Conservation (phyloP, 1,140 invertebrate species). For the Microplitis mediator region DNA sequence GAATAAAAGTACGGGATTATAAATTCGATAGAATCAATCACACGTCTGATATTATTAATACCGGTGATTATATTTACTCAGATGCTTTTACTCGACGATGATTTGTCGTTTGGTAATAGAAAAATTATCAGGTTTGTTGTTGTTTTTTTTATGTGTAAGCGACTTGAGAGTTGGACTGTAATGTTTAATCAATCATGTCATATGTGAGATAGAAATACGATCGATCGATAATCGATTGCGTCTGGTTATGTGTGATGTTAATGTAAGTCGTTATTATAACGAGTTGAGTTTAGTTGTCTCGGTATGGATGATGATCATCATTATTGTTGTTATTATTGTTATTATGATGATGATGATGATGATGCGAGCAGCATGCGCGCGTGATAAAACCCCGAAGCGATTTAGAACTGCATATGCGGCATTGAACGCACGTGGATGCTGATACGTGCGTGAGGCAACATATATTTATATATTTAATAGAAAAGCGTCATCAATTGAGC, state of each 20-base stretch:
- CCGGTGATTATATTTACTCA: conserved; percentile 4
- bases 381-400: conserved; percentile 3
- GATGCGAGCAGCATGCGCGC: not conserved
- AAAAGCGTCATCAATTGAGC: not conserved
- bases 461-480: not conserved
- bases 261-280: not conserved
- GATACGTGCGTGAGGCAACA: not conserved
- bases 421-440: not conserved
- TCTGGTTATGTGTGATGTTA: too few relatives aligned
- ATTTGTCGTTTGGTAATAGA: not conserved
- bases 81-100: not conserved
- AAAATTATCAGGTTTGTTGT: not conserved
- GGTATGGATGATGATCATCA: too few relatives aligned
- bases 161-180: not conserved
- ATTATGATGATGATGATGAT: not conserved
- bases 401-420: not conserved
- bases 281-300: not conserved
- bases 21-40: conserved; percentile 10
- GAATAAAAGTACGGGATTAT: not conserved
- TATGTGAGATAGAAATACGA: conserved; percentile 9
- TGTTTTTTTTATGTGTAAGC: not conserved
- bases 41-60: conserved; percentile 12
- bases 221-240: conserved; percentile 6
- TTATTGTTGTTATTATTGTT: not conserved
- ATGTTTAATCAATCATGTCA: conserved; percentile 3